Evolutionary conservation across 2,113 vertebrate genomes (phyloP).

Genomic region (Pelmatolapia mariae): DNA sequence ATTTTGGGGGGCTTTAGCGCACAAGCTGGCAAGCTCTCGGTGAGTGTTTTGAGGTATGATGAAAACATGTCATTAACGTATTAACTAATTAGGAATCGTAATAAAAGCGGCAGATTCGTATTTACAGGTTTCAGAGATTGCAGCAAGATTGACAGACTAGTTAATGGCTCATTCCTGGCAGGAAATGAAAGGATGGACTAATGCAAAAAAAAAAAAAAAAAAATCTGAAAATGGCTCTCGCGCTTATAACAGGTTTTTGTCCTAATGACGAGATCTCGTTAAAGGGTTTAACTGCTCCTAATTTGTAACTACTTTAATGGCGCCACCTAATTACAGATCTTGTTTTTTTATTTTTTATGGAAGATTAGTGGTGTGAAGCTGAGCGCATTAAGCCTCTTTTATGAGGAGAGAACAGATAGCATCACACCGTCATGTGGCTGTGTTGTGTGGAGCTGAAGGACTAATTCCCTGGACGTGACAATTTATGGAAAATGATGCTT

Average conservation of each 20-base stretch:
- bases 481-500: neutral
- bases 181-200: conserved; percentile 31
- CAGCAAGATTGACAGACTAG: conserved; percentile 1
- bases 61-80: conserved; percentile 31
- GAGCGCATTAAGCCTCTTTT: conserved; percentile 48
- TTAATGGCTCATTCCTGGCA: conserved; percentile 33
- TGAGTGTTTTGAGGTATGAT: neutral
- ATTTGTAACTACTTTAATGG: conserved; percentile 65
- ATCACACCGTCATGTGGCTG: conserved; percentile 25
- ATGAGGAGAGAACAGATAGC: conserved; percentile 40
- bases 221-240: conserved; percentile 7
- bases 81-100: conserved; percentile 20
- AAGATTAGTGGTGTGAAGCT: conserved; percentile 57
- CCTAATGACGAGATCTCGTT: conserved; percentile 42
- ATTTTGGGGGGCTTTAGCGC: neutral
- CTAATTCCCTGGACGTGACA: neutral
- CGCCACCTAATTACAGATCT: conserved; percentile 59
- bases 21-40: neutral
- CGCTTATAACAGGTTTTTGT: conserved; percentile 41
- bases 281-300: conserved; percentile 68
- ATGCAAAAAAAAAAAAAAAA: neutral
- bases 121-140: conserved; percentile 1
- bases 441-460: conserved; percentile 17
- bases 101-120: conserved; percentile 19
- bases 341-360: conserved; percentile 32